Conservation (phyloP, 2,797 vertebrate species). For the Anguilla megastoma region DNA sequence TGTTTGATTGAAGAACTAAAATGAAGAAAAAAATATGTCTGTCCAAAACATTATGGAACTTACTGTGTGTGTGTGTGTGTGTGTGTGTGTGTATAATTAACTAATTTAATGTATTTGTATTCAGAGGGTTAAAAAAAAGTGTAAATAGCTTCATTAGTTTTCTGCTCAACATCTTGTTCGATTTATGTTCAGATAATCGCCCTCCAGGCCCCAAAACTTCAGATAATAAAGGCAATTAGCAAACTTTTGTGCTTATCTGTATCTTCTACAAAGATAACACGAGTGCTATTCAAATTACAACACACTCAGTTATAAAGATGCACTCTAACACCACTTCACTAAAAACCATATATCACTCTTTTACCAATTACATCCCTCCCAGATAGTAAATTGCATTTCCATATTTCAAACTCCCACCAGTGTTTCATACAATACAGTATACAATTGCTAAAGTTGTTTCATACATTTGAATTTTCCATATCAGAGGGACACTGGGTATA, state of each 20-base stretch:
- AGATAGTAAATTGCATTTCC: background rate
- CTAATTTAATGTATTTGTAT: background rate
- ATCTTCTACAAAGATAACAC: constrained; percentile 5
- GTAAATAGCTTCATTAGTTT: constrained; percentile 18
- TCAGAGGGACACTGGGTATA: background rate
- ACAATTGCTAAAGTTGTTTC: background rate
- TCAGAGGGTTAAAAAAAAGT: background rate
- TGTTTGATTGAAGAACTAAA: too few species aligned
- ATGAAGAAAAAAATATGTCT: too few species aligned
- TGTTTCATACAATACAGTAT: background rate
- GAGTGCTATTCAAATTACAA: constrained; percentile 15
- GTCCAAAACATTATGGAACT: too few species aligned
- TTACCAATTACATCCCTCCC: background rate
- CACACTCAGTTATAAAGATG: constrained; percentile 8
- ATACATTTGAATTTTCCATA: background rate
- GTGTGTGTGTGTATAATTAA: too few species aligned
- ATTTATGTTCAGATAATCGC: constrained; percentile 25
- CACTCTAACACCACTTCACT: background rate
- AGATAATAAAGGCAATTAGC: constrained; percentile 27
- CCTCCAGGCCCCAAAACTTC: background rate
- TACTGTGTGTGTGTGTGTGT: too few species aligned
- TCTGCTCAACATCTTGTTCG: background rate
- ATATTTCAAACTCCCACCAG: background rate
- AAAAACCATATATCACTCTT: background rate
- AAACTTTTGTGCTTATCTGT: constrained; percentile 24